A percentile compares a stretch with the other conserved stretches of the same genome.
Conservation (phyloP, 2,113 vertebrate species). For the Ammodramus savannarum region DNA sequence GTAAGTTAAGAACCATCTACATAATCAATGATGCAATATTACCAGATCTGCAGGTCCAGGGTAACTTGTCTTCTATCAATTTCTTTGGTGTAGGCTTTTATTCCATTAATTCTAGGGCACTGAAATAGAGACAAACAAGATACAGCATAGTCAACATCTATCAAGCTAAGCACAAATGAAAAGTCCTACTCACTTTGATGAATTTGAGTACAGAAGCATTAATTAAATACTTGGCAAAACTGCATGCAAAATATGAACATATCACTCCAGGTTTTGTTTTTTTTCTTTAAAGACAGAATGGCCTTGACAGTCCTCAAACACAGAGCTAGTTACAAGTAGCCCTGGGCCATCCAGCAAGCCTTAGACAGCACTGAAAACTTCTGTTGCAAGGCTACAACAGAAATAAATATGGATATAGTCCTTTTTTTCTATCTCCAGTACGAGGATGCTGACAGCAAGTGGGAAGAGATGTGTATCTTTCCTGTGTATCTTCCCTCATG, state of each 20-base stretch:
- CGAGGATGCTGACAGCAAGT: not conserved
- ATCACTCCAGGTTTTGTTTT: not conserved
- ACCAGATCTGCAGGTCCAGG: constrained; percentile 90
- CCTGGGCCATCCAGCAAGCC: not conserved
- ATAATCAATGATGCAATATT: not conserved
- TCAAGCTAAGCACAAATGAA: not conserved
- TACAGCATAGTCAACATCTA: not conserved
- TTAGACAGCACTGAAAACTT: not conserved
- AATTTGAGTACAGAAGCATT: not conserved
- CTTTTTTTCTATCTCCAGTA: not conserved
- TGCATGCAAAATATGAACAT: not conserved
- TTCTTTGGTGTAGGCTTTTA: constrained; percentile 85
- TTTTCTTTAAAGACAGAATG: not conserved
- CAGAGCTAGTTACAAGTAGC: not conserved
- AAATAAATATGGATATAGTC: not conserved
- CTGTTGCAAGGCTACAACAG: not conserved
- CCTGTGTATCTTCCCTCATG: rapidly evolving
- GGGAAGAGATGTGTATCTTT: not conserved
- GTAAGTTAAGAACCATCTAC: not conserved
- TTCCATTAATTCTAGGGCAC: constrained; percentile 87
- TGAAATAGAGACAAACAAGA: constrained; percentile 61
- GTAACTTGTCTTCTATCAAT: constrained; percentile 83
- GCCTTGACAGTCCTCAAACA: not conserved
- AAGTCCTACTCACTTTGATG: not conserved
- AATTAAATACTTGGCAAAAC: not conserved